Evolutionary conservation across 2,113 vertebrate species (phyloP).

Genomic region (Malaclemys terrapin): DNA sequence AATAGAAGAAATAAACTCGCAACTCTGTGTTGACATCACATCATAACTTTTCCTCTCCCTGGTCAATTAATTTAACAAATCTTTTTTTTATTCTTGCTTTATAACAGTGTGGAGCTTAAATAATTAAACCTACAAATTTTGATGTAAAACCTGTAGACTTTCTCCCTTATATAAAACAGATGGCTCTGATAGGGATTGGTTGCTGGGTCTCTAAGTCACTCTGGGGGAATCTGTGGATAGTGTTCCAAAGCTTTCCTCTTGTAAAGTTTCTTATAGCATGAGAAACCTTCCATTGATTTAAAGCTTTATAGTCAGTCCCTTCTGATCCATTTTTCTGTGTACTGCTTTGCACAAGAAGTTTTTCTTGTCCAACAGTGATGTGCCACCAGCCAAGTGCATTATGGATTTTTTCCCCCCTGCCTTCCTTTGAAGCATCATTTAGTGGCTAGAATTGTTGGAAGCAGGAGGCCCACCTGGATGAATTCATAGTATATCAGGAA

Average conservation of each 20-base stretch:
- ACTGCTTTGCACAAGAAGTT: not conserved
- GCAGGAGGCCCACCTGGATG: not conserved
- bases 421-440: constrained; percentile 7
- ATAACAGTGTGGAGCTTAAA: not conserved
- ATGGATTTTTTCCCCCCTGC: not conserved
- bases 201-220: not conserved
- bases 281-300: constrained; percentile 24
- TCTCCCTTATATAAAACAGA: not conserved
- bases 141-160: not conserved
- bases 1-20: not conserved
- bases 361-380: not conserved
- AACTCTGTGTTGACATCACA: not conserved
- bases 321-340: not conserved
- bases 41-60: not conserved
- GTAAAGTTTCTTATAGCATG: constrained; percentile 16
- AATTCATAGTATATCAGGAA: not conserved
- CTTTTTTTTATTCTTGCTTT: not conserved
- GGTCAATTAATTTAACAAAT: constrained; percentile 20
- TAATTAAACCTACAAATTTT: constrained; percentile 50
- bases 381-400: accelerated
- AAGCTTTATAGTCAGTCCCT: constrained; percentile 8
- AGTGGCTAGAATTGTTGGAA: not conserved
- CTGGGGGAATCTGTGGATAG: not conserved
- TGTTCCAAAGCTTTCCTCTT: not conserved
- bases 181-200: not conserved